A percentile compares a stretch with the other conserved stretches of the same genome.
Evolutionary conservation across 2,113 vertebrate genomes (phyloP).

Genomic region (Nannobrachium achirus): DNA sequence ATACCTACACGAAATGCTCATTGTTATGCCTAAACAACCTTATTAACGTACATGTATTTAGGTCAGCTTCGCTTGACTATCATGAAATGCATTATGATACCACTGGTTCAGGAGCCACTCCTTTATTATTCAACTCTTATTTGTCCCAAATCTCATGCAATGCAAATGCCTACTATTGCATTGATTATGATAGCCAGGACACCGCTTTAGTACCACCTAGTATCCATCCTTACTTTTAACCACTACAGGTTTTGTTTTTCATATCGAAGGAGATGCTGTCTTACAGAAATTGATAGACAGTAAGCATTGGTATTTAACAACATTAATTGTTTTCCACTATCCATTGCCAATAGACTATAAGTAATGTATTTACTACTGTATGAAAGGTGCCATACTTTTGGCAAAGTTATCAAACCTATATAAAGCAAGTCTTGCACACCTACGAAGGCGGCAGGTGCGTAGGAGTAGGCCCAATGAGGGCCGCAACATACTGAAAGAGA

Average conservation of each 20-base stretch:
- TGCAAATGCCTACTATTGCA: conserved; percentile 6
- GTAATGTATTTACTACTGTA: not conserved
- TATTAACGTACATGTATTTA: too few species aligned
- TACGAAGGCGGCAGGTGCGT: too few species aligned
- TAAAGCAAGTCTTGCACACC: too few species aligned
- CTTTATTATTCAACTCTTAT: conserved; percentile 20
- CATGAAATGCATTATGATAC: too few species aligned
- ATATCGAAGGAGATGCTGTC: conserved; percentile 53
- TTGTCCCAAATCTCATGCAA: conserved; percentile 12
- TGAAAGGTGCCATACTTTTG: not conserved
- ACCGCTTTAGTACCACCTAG: not conserved
- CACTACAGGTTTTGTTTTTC: conserved; percentile 46
- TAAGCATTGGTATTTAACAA: not conserved
- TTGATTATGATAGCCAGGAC: conserved; percentile 34
- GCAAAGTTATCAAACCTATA: not conserved
- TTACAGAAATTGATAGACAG: conserved; percentile 10
- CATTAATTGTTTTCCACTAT: not conserved
- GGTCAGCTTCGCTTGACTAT: too few species aligned
- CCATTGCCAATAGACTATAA: too few species aligned
- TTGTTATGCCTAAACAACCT: too few species aligned
- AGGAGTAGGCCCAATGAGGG: too few species aligned
- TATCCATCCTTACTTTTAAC: conserved; percentile 37
- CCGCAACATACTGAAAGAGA: too few species aligned
- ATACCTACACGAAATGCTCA: too few species aligned
- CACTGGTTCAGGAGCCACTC: too few species aligned